A percentile compares a stretch with the other conserved stretches of the same genome.
Conservation (phyloP, 2,797 vertebrate species). For the Apogon talboti region DNA sequence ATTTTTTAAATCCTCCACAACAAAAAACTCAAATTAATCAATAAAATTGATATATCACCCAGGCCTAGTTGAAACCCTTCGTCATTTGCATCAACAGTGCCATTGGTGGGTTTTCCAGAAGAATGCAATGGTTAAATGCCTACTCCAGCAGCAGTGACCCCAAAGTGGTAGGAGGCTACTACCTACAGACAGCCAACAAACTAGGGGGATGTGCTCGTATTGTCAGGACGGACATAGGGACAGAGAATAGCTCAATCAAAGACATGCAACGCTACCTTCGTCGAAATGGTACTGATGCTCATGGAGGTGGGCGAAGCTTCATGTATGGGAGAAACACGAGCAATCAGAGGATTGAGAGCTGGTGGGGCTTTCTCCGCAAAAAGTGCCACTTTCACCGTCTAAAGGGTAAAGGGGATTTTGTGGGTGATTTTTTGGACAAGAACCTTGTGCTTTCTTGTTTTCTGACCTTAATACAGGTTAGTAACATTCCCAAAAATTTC, state of each 20-base stretch:
- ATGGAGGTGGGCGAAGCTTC: slow-evolving; percentile 24
- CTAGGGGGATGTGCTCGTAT: slow-evolving; percentile 13
- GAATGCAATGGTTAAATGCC: slow-evolving; percentile 40
- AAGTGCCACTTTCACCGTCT: not conserved
- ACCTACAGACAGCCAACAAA: slow-evolving; percentile 22
- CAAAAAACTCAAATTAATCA: no score
- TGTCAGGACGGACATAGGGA: slow-evolving; percentile 20
- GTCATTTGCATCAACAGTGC: slow-evolving; percentile 30
- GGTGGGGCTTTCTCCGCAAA: slow-evolving; percentile 45
- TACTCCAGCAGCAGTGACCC: slow-evolving; percentile 41
- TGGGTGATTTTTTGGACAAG: not conserved
- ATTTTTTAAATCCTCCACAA: no score
- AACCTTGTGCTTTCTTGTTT: not conserved
- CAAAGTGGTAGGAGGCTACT: slow-evolving; percentile 30
- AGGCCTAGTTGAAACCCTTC: slow-evolving; percentile 6
- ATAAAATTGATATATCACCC: no score
- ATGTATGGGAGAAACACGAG: slow-evolving; percentile 37
- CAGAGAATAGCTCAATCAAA: slow-evolving; percentile 42
- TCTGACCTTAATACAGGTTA: not conserved
- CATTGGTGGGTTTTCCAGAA: slow-evolving; percentile 39
- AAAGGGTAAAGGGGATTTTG: not conserved
- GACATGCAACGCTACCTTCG: slow-evolving; percentile 52
- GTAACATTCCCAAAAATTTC: no score
- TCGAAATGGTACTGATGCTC: slow-evolving; percentile 6
- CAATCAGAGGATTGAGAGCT: slow-evolving; percentile 42